Evolutionary conservation across 2,113 vertebrate genomes (phyloP).

Genomic region (Malurus cyaneus): DNA sequence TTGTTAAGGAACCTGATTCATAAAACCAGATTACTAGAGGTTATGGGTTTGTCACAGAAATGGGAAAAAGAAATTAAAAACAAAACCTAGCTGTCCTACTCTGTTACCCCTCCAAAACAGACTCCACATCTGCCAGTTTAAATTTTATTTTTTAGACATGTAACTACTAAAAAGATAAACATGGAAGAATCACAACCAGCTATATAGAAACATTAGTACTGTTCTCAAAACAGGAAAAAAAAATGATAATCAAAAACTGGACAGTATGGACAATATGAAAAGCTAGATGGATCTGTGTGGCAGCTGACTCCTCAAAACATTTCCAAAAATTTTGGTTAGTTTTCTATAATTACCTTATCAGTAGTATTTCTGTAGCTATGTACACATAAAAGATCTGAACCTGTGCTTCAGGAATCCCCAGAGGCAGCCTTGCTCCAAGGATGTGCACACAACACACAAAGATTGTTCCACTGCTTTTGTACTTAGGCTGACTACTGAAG

Average conservation of each 20-base stretch:
- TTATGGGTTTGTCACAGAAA: background rate
- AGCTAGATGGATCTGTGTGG: background rate
- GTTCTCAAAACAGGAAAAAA: background rate
- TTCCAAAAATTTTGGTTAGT: background rate
- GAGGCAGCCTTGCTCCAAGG: background rate
- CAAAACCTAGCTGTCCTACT: background rate
- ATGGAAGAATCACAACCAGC: background rate
- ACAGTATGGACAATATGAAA: background rate
- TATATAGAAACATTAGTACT: background rate
- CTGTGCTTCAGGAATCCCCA: background rate
- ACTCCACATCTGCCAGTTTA: background rate
- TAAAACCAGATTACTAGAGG: background rate
- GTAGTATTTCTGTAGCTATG: background rate
- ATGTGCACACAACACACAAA: background rate
- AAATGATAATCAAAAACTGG: background rate
- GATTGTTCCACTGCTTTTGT: background rate
- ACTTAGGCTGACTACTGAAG: background rate
- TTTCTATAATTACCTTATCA: background rate
- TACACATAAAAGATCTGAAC: background rate
- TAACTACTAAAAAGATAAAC: background rate
- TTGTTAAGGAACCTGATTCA: background rate
- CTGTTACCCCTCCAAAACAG: accelerated
- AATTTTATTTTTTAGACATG: background rate
- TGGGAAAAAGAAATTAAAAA: background rate
- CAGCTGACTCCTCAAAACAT: background rate